A percentile compares a stretch with the other conserved stretches of the same genome.
Evolutionary conservation across 2,797 vertebrate genomes (phyloP).

Genomic region (Argya squamiceps): DNA sequence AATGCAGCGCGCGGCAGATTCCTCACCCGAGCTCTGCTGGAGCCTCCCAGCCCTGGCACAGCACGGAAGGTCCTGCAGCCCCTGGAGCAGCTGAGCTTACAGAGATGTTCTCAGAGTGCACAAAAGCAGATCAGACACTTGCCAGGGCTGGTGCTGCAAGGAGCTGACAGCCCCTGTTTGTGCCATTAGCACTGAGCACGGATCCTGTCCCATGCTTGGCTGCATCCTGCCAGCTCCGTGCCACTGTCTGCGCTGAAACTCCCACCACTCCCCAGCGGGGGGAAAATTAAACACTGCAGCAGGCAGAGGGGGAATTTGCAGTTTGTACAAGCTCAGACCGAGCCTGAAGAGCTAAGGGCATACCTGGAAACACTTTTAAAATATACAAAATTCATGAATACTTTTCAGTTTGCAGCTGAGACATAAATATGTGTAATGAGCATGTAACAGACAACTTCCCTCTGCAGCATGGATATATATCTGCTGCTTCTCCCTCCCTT

Average conservation of each 20-base stretch:
- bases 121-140: not conserved
- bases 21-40: not conserved
- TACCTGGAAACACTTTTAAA: constrained; percentile 57
- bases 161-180: not conserved
- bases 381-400: constrained; percentile 57
- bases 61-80: not conserved
- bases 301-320: not conserved
- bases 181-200: not conserved
- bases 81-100: not conserved
- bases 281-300: constrained; percentile 51
- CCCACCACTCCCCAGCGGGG: not conserved
- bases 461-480: not conserved
- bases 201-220: not conserved
- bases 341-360: not conserved
- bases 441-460: constrained; percentile 27
- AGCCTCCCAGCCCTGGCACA: not conserved
- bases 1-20: accelerated
- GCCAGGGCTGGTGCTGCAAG: not conserved
- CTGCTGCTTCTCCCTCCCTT: constrained; percentile 6
- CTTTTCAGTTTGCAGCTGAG: not conserved
- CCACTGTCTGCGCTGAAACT: not conserved
- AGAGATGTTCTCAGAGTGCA: not conserved
- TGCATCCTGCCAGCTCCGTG: not conserved
- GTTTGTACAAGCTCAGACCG: constrained; percentile 12
- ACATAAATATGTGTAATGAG: constrained; percentile 59